A percentile compares a stretch with the other conserved stretches of the same genome.
Evolutionary conservation across 2,113 vertebrate genomes (phyloP).

Genomic region (Amphiprion ocellaris): DNA sequence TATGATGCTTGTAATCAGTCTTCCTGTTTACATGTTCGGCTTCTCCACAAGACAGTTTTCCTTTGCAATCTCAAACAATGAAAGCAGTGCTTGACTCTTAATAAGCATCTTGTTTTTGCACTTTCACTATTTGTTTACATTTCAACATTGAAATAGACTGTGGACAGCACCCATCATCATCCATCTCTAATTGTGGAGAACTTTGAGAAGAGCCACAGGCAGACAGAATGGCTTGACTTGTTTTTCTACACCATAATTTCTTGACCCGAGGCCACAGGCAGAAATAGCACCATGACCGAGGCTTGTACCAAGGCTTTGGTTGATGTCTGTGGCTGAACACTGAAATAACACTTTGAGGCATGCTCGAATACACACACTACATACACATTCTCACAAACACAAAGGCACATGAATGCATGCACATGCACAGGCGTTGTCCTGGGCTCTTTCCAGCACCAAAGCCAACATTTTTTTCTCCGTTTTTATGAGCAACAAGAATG

Average conservation of each 20-base stretch:
- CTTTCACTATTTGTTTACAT: slow-evolving; percentile 67
- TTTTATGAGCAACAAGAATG: slow-evolving; percentile 42
- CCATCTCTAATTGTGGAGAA: slow-evolving; percentile 68
- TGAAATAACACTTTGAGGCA: slow-evolving; percentile 71
- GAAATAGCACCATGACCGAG: slow-evolving; percentile 72
- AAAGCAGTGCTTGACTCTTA: slow-evolving; percentile 17
- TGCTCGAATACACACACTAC: slow-evolving; percentile 47
- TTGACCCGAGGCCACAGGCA: slow-evolving; percentile 73
- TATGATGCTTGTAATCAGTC: not conserved
- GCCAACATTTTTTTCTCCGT: slow-evolving; percentile 1
- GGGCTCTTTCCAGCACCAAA: slow-evolving; percentile 53
- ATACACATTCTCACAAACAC: slow-evolving; percentile 20
- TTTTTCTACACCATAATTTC: slow-evolving; percentile 72
- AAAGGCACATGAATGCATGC: slow-evolving; percentile 10
- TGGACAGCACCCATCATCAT: slow-evolving; percentile 57
- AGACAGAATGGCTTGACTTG: slow-evolving; percentile 65
- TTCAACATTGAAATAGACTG: slow-evolving; percentile 65
- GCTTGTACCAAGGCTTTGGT: slow-evolving; percentile 68
- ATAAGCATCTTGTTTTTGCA: slow-evolving; percentile 50
- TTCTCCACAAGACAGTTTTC: slow-evolving; percentile 11
- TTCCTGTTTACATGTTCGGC: slow-evolving; percentile 20
- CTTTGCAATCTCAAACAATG: slow-evolving; percentile 1
- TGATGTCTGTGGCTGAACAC: slow-evolving; percentile 71
- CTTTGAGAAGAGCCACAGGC: slow-evolving; percentile 52
- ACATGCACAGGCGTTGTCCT: slow-evolving; percentile 58